Evolutionary conservation across 92 coral and sea anemone genomes (phyloP).

Genomic region (Anthopleura xanthogrammica): DNA sequence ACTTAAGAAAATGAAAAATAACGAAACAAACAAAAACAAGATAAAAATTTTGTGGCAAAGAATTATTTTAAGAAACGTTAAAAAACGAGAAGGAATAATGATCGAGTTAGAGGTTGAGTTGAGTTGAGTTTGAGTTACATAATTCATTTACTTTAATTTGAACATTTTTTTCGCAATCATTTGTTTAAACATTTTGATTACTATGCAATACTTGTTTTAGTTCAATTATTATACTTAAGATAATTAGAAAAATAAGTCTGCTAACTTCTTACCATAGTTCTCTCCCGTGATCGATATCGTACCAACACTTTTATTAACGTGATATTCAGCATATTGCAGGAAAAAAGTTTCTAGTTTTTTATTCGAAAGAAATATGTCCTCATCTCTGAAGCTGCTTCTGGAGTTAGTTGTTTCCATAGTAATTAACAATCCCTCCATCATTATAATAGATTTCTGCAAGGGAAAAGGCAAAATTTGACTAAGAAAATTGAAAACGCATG

Average conservation of each 20-base stretch:
- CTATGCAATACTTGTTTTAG: too few relatives aligned
- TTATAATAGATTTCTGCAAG: not conserved
- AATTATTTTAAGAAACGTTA: too few relatives aligned
- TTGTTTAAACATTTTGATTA: too few relatives aligned
- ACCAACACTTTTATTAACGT: constrained; percentile 3
- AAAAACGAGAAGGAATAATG: too few relatives aligned
- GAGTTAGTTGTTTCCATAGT: not conserved
- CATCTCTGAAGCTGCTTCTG: not conserved
- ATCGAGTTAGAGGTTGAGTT: too few relatives aligned
- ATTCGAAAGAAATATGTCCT: not conserved
- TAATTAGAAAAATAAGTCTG: not conserved
- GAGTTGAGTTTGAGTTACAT: too few relatives aligned
- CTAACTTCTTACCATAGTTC: not conserved
- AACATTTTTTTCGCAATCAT: too few relatives aligned
- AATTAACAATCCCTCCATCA: not conserved
- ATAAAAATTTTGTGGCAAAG: too few relatives aligned
- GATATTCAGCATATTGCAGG: constrained; percentile 15
- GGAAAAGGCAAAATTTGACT: too few relatives aligned
- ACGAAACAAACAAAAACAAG: not conserved
- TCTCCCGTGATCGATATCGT: not conserved
- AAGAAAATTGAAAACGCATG: too few relatives aligned
- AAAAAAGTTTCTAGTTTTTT: constrained; percentile 5
- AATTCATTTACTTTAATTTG: too few relatives aligned
- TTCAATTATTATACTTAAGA: too few relatives aligned
- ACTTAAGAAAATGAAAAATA: not conserved